Conservation (phyloP, 2,113 vertebrate genomes). For the Daubentonia madagascariensis region DNA sequence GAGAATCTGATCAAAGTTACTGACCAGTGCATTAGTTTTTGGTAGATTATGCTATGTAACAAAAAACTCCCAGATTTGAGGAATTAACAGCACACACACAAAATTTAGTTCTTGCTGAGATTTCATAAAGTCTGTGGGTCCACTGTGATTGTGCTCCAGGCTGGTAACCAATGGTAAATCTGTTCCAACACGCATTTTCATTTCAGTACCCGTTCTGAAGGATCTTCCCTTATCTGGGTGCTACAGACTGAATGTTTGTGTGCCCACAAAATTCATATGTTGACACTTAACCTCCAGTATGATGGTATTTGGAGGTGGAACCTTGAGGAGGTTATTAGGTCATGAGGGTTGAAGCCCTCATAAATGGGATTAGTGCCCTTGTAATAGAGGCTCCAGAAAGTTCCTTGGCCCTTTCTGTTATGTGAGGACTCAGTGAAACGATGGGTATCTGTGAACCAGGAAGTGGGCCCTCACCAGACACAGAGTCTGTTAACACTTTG, state of each 20-base stretch:
- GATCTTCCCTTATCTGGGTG: neutral
- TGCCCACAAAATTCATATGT: neutral
- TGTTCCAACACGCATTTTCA: neutral
- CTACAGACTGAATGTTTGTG: neutral
- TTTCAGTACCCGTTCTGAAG: neutral
- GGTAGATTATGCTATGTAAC: neutral
- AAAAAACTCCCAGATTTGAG: neutral
- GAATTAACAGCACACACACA: neutral
- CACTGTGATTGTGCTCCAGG: neutral
- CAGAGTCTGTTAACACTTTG: neutral
- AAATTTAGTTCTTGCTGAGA: neutral
- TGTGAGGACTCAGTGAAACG: too few species aligned
- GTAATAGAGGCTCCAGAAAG: neutral
- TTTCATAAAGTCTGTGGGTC: neutral
- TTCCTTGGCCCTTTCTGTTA: neutral
- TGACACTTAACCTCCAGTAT: neutral
- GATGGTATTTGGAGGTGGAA: neutral
- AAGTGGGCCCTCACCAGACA: neutral
- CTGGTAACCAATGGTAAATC: neutral
- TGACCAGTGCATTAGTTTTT: neutral
- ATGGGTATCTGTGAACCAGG: fast-evolving
- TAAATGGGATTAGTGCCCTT: neutral
- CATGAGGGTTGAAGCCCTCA: neutral
- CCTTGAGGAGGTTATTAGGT: neutral
- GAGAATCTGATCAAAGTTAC: neutral